These are phyloP conservation scores for Capra hircus DNA, from an alignment of 2,113 vertebrate species.

Conservation along the genomic window DNA sequence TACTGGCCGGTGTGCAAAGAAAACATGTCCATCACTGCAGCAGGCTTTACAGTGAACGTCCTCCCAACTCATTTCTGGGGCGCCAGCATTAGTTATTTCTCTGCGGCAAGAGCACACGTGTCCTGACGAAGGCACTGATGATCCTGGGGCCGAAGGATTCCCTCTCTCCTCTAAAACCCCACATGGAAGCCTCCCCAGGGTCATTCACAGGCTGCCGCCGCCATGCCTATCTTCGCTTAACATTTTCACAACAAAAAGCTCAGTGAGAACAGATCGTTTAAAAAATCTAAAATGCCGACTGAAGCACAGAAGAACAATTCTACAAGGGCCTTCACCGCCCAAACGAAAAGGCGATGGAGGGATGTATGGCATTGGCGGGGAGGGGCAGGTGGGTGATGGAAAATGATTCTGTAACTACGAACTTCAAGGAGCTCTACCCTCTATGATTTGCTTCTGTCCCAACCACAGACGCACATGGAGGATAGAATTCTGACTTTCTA, in stretches of 20 bases:
- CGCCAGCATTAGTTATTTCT: neutral
- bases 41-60: rapidly evolving
- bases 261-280: neutral
- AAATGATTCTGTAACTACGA: neutral
- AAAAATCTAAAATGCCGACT: neutral
- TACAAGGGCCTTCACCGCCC: neutral
- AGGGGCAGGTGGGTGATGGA: too few relatives aligned
- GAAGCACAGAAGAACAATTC: neutral
- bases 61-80: neutral
- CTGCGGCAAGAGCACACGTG: rapidly evolving
- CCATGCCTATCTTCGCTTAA: neutral
- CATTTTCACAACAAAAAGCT: neutral
- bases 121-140: rapidly evolving
- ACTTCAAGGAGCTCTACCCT: neutral
- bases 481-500: neutral
- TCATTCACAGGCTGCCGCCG: too few relatives aligned
- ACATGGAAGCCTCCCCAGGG: rapidly evolving
- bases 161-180: neutral
- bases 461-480: neutral
- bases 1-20: rapidly evolving
- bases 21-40: rapidly evolving
- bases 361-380: rapidly evolving
- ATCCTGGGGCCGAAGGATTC: too few relatives aligned
- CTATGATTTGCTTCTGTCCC: neutral
- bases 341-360: neutral